Evolutionary conservation across 2,113 vertebrate species (phyloP).

Genomic region (Cynopterus brachyotis): DNA sequence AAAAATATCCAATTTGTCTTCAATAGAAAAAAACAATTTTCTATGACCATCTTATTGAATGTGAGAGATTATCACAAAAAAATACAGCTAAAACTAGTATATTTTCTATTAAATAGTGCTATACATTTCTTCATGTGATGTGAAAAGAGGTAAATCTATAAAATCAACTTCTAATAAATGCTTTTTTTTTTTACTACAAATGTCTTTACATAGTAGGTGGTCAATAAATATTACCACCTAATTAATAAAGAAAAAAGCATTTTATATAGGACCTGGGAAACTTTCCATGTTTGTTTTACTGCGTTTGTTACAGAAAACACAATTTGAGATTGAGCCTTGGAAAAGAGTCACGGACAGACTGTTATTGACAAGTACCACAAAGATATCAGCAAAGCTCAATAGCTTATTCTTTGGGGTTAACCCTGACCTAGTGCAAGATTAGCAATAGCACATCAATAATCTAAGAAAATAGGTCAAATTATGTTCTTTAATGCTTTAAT

Average conservation of each 20-base stretch:
- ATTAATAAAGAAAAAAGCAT: not conserved
- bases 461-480: slow-evolving; percentile 42
- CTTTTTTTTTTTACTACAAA: not conserved
- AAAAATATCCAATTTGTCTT: not conserved
- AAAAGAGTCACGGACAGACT: slow-evolving; percentile 17
- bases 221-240: not conserved
- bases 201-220: not conserved
- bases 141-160: not conserved
- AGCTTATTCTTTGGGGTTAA: slow-evolving; percentile 74
- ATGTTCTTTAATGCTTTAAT: slow-evolving; percentile 11
- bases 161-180: not conserved
- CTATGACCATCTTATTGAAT: slow-evolving; percentile 12
- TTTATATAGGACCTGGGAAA: not conserved
- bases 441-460: slow-evolving; percentile 55
- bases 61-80: not conserved
- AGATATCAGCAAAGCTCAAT: slow-evolving; percentile 67
- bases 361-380: slow-evolving; percentile 57
- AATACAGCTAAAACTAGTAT: not conserved
- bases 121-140: not conserved
- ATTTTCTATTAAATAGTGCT: not conserved
- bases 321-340: not conserved
- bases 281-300: not conserved
- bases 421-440: slow-evolving; percentile 67
- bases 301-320: slow-evolving; percentile 22
- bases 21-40: not conserved